Percentiles rank a stretch among this genome's conserved stretches.
Conservation (phyloP, 2,888 invertebrate genomes). For the Arge pagana region DNA sequence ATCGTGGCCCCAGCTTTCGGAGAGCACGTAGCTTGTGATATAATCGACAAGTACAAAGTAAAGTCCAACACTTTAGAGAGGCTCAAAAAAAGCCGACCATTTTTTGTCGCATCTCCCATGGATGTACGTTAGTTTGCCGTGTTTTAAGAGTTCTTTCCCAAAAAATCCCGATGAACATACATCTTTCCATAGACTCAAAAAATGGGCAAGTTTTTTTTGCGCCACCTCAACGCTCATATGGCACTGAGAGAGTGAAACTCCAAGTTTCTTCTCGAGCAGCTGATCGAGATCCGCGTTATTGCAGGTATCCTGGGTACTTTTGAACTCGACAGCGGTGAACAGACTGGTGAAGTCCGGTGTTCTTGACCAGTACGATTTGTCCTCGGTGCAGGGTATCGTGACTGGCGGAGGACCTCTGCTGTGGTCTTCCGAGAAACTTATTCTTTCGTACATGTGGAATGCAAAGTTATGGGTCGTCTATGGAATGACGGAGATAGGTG, state of each 20-base stretch:
- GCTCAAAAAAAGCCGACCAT: too few species aligned
- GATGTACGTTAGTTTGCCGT: too few species aligned
- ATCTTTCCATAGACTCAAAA: too few species aligned
- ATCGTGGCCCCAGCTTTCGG: constrained; percentile 21
- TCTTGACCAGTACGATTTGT: constrained; percentile 33
- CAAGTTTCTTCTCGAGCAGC: not conserved
- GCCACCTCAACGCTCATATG: not conserved
- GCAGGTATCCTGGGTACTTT: constrained; percentile 35
- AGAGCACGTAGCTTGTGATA: constrained; percentile 36
- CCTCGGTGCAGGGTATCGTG: constrained; percentile 27
- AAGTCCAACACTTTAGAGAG: too few species aligned
- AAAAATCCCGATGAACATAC: not conserved
- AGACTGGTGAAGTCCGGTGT: constrained; percentile 29
- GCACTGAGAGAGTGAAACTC: not conserved
- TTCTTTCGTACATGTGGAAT: constrained; percentile 27
- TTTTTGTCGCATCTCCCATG: too few species aligned
- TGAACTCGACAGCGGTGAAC: constrained; percentile 36
- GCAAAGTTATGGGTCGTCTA: constrained; percentile 30
- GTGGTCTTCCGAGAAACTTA: constrained; percentile 24
- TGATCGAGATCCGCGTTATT: not conserved
- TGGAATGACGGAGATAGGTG: constrained; percentile 45
- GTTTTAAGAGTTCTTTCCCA: not conserved
- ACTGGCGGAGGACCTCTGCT: constrained; percentile 34
- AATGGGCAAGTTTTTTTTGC: too few species aligned
- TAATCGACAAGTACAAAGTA: constrained; percentile 49